Evolutionary conservation across 2,888 invertebrate genomes (phyloP).

Genomic region (Drosophila buzzatii): DNA sequence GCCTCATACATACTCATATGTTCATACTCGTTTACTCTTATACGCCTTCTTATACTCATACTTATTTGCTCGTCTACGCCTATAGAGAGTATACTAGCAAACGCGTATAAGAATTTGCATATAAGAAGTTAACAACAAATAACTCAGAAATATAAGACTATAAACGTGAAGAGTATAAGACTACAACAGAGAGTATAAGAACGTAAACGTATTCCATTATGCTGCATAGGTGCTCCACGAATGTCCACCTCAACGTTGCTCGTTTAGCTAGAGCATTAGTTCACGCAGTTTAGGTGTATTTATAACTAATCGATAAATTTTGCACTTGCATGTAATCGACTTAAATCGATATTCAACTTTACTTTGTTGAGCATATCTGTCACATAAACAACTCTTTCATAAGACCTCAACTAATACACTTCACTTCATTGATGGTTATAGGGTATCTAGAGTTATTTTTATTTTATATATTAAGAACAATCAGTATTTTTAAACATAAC

Average conservation of each 20-base stretch:
- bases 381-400: not conserved
- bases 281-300: not conserved
- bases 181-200: not conserved
- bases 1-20: no score
- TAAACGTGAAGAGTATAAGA: not conserved
- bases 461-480: not conserved
- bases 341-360: not conserved
- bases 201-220: not conserved
- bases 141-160: not conserved
- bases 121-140: not conserved
- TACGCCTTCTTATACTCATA: no score
- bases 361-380: not conserved
- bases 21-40: no score
- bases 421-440: not conserved
- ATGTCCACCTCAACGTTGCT: not conserved
- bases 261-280: not conserved
- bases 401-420: not conserved
- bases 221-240: not conserved
- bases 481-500: not conserved
- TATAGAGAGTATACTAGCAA: not conserved
- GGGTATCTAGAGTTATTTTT: not conserved
- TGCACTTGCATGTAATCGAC: not conserved
- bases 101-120: not conserved
- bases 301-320: not conserved
- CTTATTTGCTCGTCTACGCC: no score